phyloP scores from a whole-genome alignment of 1,140 invertebrate species.

The Rhagoletis pomonella region DNA sequence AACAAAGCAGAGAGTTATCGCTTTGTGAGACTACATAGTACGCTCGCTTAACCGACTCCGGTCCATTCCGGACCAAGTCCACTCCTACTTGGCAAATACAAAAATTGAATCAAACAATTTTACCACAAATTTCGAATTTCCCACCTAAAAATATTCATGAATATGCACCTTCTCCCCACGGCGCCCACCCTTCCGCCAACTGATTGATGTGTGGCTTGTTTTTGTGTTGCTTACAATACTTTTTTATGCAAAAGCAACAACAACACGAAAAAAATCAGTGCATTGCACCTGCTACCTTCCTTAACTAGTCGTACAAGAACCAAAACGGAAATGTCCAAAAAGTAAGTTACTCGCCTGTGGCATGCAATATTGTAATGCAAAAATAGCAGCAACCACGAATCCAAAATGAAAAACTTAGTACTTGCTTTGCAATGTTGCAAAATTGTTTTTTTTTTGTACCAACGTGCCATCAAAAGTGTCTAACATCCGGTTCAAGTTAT shows the following conservation, averaged over 20 bases:
- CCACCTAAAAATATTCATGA: too few species aligned
- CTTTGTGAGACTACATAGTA: too few species aligned
- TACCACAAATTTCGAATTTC: too few species aligned
- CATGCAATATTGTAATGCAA: constrained; percentile 36
- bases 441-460: background rate
- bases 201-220: constrained; percentile 52
- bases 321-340: constrained; percentile 52
- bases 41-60: too few species aligned
- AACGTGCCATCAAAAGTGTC: constrained; percentile 30
- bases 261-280: background rate
- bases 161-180: too few species aligned
- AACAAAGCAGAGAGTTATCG: too few species aligned
- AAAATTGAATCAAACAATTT: too few species aligned
- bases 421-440: background rate
- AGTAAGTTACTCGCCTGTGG: constrained; percentile 48
- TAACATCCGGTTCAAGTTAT: constrained; percentile 41
- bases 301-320: background rate
- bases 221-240: constrained; percentile 16
- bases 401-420: background rate
- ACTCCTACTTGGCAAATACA: too few species aligned
- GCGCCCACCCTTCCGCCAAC: background rate
- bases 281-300: background rate
- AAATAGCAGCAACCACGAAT: background rate
- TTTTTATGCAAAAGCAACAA: background rate
- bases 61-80: too few species aligned